Percentiles rank a stretch among this genome's conserved stretches.
These are phyloP conservation scores for Cephalopholis sonnerati DNA, from an alignment of 2,113 vertebrate genomes.

Conservation along the genomic window DNA sequence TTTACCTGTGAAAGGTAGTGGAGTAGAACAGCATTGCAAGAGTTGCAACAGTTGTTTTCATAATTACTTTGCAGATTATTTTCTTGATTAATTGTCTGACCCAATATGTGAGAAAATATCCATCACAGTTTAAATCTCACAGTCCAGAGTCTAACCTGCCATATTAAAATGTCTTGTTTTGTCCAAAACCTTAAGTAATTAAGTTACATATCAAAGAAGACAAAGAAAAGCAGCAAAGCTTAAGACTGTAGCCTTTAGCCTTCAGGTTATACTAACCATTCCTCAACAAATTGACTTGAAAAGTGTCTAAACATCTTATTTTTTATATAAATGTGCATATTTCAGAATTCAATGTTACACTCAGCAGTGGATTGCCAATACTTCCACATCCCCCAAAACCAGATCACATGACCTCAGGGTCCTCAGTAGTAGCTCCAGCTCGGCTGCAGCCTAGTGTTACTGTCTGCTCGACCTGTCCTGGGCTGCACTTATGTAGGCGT, in stretches of 20 bases:
- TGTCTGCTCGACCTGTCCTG: constrained; percentile 4
- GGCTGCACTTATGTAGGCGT: background rate
- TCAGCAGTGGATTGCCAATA: background rate
- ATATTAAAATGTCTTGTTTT: background rate
- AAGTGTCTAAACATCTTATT: background rate
- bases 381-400: background rate
- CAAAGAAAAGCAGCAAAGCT: background rate
- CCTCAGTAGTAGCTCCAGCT: background rate
- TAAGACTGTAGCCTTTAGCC: background rate
- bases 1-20: background rate
- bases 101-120: background rate
- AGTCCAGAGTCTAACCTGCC: background rate
- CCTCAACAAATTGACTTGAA: background rate
- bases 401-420: background rate
- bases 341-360: background rate
- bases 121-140: background rate
- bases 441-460: background rate
- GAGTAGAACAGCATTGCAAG: no score
- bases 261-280: background rate
- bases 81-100: background rate
- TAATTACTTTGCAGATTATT: background rate
- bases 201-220: background rate
- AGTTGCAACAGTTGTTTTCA: no score
- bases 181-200: no score
- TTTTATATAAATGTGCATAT: no score